Evolutionary conservation across 2,888 invertebrate genomes (phyloP).

Genomic region (Halictus ligatus): DNA sequence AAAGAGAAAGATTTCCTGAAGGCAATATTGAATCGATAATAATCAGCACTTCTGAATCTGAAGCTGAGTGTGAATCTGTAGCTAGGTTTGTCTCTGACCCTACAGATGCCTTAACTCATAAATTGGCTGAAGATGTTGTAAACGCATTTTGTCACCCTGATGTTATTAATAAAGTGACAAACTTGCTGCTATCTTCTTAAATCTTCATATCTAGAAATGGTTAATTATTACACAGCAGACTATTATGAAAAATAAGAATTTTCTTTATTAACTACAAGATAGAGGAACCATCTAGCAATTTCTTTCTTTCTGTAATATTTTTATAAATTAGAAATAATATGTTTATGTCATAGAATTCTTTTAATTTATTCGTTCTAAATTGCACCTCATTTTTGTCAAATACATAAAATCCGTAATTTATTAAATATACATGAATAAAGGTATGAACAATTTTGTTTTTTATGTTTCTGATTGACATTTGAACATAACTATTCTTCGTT

Average conservation of each 20-base stretch:
- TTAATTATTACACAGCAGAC: background rate
- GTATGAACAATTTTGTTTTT: background rate
- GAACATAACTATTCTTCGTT: background rate
- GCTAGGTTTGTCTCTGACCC: background rate
- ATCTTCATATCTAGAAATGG: background rate
- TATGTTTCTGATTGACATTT: background rate
- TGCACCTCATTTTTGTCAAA: no score
- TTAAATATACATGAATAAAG: background rate
- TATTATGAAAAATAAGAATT: no score
- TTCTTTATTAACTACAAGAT: no score
- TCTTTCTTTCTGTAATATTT: no score
- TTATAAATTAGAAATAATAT: no score
- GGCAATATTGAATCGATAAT: conserved; percentile 19
- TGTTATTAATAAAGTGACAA: conserved; percentile 85
- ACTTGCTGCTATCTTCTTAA: conserved; percentile 70
- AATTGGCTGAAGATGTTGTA: conserved; percentile 85
- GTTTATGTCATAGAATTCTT: no score
- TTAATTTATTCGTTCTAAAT: no score
- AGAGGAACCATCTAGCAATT: no score
- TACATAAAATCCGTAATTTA: no score
- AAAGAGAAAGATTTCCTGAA: conserved; percentile 67
- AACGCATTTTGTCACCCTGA: conserved; percentile 88
- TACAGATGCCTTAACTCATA: conserved; percentile 11
- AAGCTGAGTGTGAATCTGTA: background rate
- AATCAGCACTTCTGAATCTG: conserved; percentile 4